Evolutionary conservation across 2,888 invertebrate species (phyloP).

Genomic region (Parochlus steinenii): DNA sequence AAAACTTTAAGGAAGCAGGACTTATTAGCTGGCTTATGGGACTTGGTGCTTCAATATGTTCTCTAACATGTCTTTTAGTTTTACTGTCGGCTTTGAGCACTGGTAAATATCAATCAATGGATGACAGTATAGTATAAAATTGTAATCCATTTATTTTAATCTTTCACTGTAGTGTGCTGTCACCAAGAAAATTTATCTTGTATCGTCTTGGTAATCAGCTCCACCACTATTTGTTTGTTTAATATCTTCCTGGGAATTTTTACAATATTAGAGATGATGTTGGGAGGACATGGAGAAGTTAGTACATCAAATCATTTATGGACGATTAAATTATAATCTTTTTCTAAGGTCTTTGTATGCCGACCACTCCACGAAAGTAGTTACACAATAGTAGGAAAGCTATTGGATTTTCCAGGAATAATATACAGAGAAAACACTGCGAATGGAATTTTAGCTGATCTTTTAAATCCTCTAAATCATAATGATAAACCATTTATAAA

Average conservation of each 20-base stretch:
- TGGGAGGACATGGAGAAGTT: slow-evolving; percentile 30
- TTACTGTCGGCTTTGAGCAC: slow-evolving; percentile 27
- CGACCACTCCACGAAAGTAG: slow-evolving; percentile 50
- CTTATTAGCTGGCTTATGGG: slow-evolving; percentile 26
- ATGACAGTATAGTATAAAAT: too few species aligned
- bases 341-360: slow-evolving; percentile 54
- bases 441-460: slow-evolving; percentile 27
- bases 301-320: too few species aligned
- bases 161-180: too few species aligned
- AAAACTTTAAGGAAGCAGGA: slow-evolving; percentile 23
- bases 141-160: too few species aligned
- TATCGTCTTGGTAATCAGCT: slow-evolving; percentile 23
- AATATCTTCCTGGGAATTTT: slow-evolving; percentile 26
- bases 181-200: slow-evolving; percentile 26
- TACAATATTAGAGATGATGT: slow-evolving; percentile 24
- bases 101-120: too few species aligned
- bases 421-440: slow-evolving; percentile 35
- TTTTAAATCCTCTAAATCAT: slow-evolving; percentile 23
- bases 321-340: too few species aligned
- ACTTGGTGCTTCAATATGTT: slow-evolving; percentile 24
- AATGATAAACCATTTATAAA: slow-evolving; percentile 27
- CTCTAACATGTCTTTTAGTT: slow-evolving; percentile 26
- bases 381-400: slow-evolving; percentile 42
- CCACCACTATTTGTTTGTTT: slow-evolving; percentile 24
- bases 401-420: slow-evolving; percentile 50